Evolutionary conservation across 1,140 invertebrate genomes (phyloP), one percentile per base, ranked within the genome.

Genomic region (Apis dorsata): DNA sequence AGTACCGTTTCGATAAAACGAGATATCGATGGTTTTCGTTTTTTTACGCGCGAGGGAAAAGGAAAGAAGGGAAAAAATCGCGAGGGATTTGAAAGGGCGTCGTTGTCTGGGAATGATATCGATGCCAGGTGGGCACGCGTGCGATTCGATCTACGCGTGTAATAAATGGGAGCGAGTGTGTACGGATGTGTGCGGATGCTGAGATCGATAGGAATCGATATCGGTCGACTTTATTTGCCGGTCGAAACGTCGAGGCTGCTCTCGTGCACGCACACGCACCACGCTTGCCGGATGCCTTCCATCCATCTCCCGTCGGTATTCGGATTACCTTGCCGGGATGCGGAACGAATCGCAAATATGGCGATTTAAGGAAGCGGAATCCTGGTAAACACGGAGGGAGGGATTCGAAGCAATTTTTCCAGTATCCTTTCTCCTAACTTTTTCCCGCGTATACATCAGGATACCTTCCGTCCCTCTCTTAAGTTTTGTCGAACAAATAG

Each of bases 131-230:
- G 49, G 17, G 24, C 28, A 28, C 65, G 63, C 44, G 53, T 60
- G 57, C 65, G 24, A 62, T 83, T 74, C 55, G 62, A 51, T n/a
- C 11, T n/a, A 53, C 74, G 28, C 19, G 74, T 57, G n/a, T 57
- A 28, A 17, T 55, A 70, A 71, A 28, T 59, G 69, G 24, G 24
- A 24, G 24, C 65, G 66, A 24, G 63, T 53, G 77, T 73, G 70
- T n/a, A n/a, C n/a, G n/a, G n/a, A n/a, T 49, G 12, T n/a, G 9
- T 12, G 62, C 57, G n/a, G 59, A 69, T 62, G 65, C 83, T 59
- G 71, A 74, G 83, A 84, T 84, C 59, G 83, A 84, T 84, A 53
- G 70, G 69, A 63, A 84, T 81, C 83, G 79, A 84, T 84, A 75
- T 69, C 28, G 21, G 8, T 49, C 62, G 49, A 59, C 55, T 75